Evolutionary conservation across 2,113 vertebrate genomes (phyloP), one percentile per base, ranked within the genome.

Genomic region (Condylura cristata): DNA sequence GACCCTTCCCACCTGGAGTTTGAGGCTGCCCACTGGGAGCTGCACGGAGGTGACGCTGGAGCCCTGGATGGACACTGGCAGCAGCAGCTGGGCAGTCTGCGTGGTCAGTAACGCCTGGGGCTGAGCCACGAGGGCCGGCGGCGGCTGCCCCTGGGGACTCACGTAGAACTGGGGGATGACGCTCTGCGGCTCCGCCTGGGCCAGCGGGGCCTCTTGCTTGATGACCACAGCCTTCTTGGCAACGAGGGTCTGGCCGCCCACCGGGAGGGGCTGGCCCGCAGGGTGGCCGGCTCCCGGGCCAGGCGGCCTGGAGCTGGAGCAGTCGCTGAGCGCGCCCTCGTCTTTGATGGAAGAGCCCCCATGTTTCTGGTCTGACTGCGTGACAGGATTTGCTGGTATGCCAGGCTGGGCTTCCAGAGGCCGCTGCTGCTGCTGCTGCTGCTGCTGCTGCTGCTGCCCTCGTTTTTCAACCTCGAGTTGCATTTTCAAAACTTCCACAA

Each of bases 401-500:
- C 91, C 22, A 18, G 94, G 68, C n/a, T 86, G 95, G 65, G 76
- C 11, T 1, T 95, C 95, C 61, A 51, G 39, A 0, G 85, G 93
- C 41, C 68, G 37, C 6, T 13, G 34, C 63, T 3, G 32, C 11
- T 28, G 63, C 46, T 48, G 91, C 72, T 7, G 86, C 46, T 95
- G 97, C 58, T 91, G 96, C 66, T 97, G 97, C 71, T 98, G 98
- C 44, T 98, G 98, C 89, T 99, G 98, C 37, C 98, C 98, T 89
- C 99, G 98, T 86, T 99, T 99, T 91, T 99, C 99, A 88, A 99
- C 99, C 97, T 99, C 99, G 28, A 99, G 98, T 95, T 99, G 99
- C 99, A 99, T 99, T 97, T 99, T 99, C 83, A 99, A 98, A 80
- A 98, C 99, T 96, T 99, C 99, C 96, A 99, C 99, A 30, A 99